Conservation (phyloP, 2,113 vertebrate genomes). For the Anolis sagrei region DNA sequence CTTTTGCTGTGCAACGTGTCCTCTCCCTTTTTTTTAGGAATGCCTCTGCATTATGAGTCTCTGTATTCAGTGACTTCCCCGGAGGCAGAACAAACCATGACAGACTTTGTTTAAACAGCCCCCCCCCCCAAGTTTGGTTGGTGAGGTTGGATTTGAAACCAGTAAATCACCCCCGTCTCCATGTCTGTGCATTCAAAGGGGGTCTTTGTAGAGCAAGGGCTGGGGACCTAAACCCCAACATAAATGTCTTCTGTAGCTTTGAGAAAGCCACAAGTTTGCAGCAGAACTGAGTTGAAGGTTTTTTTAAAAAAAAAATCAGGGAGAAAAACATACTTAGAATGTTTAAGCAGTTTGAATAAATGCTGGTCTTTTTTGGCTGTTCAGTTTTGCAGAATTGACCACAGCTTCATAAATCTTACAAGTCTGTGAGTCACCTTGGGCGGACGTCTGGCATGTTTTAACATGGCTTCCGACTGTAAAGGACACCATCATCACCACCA, state of each 20-base stretch:
- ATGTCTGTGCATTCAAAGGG: constrained; percentile 32
- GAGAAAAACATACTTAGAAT: not conserved
- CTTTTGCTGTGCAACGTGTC: not conserved
- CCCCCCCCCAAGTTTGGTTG: not conserved
- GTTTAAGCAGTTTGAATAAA: constrained; percentile 45
- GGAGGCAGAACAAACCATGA: constrained; percentile 16
- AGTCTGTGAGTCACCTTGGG: constrained; percentile 30
- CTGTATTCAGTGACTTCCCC: constrained; percentile 11
- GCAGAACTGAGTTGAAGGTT: not conserved
- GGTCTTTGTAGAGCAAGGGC: constrained; percentile 18
- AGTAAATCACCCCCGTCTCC: constrained; percentile 11
- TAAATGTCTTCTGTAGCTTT: constrained; percentile 24
- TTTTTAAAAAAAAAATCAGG: not conserved
- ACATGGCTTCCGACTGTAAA: constrained; percentile 1
- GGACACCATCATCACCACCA: not conserved
- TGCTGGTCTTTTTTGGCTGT: constrained; percentile 32
- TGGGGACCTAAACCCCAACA: not conserved
- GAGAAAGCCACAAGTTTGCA: not conserved
- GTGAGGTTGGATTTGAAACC: constrained; percentile 2
- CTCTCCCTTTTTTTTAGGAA: not conserved
- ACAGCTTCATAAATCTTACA: constrained; percentile 46
- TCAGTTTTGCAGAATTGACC: constrained; percentile 12
- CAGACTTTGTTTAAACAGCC: constrained; percentile 30
- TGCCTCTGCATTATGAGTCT: not conserved
- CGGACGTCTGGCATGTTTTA: constrained; percentile 23